Conservation (phyloP, 1,140 invertebrate species). For the Calliopsis andreniformis region DNA sequence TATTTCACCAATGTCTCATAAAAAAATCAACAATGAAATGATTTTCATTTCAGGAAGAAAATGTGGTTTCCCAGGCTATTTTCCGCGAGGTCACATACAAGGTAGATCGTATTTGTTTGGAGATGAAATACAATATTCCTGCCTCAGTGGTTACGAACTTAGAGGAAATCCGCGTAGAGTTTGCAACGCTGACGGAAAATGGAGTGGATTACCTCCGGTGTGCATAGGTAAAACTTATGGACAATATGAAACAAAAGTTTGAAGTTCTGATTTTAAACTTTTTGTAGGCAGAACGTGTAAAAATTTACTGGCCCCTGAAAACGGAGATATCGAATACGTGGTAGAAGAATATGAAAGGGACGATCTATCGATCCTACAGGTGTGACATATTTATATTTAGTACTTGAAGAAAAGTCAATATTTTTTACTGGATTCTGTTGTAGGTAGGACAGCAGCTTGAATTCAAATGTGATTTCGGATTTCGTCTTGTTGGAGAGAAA, state of each 20-base stretch:
- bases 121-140: constrained; percentile 81
- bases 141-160: constrained; percentile 81
- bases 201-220: constrained; percentile 79
- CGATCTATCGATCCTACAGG: constrained; percentile 72
- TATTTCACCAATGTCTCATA: not conserved
- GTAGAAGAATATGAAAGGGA: constrained; percentile 73
- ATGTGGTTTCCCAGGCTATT: constrained; percentile 84
- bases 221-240: constrained; percentile 81
- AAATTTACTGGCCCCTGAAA: constrained; percentile 75
- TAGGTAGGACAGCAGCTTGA: constrained; percentile 79
- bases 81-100: constrained; percentile 81
- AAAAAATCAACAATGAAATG: not conserved
- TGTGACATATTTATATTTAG: constrained; percentile 8
- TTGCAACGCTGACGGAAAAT: constrained; percentile 82
- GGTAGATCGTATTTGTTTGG: constrained; percentile 82
- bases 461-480: constrained; percentile 79
- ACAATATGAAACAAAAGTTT: no score
- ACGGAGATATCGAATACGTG: constrained; percentile 76
- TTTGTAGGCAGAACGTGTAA: constrained; percentile 74
- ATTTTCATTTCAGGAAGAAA: constrained; percentile 69
- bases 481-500: constrained; percentile 74
- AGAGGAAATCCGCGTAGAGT: constrained; percentile 76
- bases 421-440: constrained; percentile 23
- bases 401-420: not conserved
- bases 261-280: not conserved